These are phyloP conservation scores for Rhynchonema sp. DNA, from an alignment of 2,888 invertebrate species.

Conservation along the genomic window DNA sequence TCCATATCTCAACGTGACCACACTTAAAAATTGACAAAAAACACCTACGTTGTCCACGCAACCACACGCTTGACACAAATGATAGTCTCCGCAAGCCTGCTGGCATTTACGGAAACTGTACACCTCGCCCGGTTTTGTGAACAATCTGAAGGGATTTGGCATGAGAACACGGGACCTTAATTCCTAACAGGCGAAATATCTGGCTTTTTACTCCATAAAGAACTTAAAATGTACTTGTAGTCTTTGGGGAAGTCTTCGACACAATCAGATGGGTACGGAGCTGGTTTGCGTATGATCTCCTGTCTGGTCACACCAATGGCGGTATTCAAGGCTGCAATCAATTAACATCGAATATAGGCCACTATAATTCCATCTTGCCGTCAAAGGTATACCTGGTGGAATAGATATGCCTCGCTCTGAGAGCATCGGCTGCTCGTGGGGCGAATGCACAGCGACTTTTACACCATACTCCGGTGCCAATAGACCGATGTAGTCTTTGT, in stretches of 20 bases:
- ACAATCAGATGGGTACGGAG: neutral
- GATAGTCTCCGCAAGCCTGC: neutral
- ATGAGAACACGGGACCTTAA: neutral
- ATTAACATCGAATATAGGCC: no score
- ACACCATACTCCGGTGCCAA: conserved; percentile 15
- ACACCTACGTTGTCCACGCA: neutral
- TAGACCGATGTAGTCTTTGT: conserved; percentile 16
- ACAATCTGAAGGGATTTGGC: neutral
- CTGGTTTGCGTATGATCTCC: neutral
- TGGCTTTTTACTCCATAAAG: no score
- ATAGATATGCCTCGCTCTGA: conserved; percentile 15
- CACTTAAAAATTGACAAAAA: no score
- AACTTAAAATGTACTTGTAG: neutral
- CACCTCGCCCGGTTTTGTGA: neutral
- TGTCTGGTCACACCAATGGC: neutral
- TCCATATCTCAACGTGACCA: no score
- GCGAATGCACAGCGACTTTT: conserved; percentile 14
- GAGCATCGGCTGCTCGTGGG: conserved; percentile 13
- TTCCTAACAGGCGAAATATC: no score
- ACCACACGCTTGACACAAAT: neutral
- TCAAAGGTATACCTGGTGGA: conserved; percentile 16
- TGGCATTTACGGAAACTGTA: neutral
- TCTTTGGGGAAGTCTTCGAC: neutral
- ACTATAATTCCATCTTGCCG: no score
- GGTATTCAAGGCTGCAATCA: neutral